phyloP scores from a whole-genome alignment of 2,888 invertebrate species.

The Abrostola triplasia region DNA sequence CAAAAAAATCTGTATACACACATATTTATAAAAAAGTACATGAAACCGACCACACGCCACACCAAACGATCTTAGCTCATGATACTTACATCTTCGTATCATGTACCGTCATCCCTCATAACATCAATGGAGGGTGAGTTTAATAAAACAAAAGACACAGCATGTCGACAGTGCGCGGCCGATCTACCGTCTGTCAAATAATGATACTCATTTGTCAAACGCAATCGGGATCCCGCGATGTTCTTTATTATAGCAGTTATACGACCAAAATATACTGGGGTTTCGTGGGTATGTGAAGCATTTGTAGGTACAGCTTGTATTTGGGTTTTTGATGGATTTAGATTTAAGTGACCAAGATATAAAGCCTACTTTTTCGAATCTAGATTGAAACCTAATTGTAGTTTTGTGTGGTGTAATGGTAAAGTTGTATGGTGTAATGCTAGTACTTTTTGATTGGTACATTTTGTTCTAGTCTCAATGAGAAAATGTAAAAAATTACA shows the following conservation, averaged over 20 bases:
- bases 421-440: too few species aligned
- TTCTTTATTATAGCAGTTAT: conserved; percentile 56
- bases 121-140: conserved; percentile 74
- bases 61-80: conserved; percentile 55
- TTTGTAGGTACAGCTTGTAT: background rate
- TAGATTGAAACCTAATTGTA: background rate
- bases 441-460: too few species aligned
- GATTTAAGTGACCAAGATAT: background rate
- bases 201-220: conserved; percentile 87
- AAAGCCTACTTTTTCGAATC: background rate
- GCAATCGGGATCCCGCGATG: conserved; percentile 68
- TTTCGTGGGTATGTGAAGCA: conserved; percentile 3
- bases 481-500: too few species aligned
- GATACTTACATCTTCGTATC: conserved; percentile 64
- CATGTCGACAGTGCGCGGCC: conserved; percentile 78
- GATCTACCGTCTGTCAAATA: conserved; percentile 86
- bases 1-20: background rate
- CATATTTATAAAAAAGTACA: background rate
- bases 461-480: too few species aligned
- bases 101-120: conserved; percentile 72
- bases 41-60: background rate
- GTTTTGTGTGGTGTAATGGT: background rate
- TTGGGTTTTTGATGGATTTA: background rate
- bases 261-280: conserved; percentile 41
- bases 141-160: conserved; percentile 87